Conservation (phyloP, 2,113 vertebrate genomes). For the Brienomyrus brachyistius region DNA sequence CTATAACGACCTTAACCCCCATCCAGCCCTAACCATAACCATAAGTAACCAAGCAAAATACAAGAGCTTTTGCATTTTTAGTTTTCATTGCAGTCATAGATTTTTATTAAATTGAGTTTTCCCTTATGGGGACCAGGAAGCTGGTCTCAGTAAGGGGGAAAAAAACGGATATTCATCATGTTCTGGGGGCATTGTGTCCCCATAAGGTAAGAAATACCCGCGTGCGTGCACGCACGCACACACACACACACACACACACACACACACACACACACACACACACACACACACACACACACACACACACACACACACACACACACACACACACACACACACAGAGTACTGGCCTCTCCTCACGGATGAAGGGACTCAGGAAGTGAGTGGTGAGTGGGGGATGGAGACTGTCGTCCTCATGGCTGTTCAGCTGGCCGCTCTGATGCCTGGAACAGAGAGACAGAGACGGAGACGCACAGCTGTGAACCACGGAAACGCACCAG, state of each 20-base stretch:
- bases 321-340: conserved; percentile 2
- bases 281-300: not conserved
- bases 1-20: no score
- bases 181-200: no score
- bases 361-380: conserved; percentile 62
- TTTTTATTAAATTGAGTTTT: no score
- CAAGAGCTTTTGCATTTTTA: no score
- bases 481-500: not conserved
- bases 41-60: no score
- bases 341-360: conserved; percentile 58
- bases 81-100: no score
- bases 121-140: no score
- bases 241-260: not conserved
- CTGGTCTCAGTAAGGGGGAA: no score
- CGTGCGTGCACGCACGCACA: no score
- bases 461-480: conserved; percentile 14
- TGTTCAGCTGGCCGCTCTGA: conserved; percentile 73
- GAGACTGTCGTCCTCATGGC: conserved; percentile 64
- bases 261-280: conserved; percentile 5
- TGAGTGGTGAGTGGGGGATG: conserved; percentile 25
- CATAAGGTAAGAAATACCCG: no score
- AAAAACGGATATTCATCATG: no score
- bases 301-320: not conserved
- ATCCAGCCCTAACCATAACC: no score
- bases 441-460: conserved; percentile 57